Evolutionary conservation across 2,113 vertebrate genomes (phyloP).

Genomic region (Boulengeromyrus knoepffleri): DNA sequence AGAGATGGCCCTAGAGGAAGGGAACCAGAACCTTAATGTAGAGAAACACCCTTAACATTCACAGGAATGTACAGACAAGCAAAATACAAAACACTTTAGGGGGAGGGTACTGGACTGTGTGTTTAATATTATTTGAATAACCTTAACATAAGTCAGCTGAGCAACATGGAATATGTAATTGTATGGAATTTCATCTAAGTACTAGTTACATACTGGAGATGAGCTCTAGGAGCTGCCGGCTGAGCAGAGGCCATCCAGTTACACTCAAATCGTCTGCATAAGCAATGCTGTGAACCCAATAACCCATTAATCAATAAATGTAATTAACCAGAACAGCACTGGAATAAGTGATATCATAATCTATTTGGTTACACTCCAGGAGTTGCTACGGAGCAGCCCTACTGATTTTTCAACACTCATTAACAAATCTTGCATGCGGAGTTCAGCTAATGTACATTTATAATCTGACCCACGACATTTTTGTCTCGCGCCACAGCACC

Average conservation of each 20-base stretch:
- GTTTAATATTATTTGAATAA: background rate
- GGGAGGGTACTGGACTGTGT: background rate
- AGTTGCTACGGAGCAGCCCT: slow-evolving; percentile 21
- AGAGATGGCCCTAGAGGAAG: background rate
- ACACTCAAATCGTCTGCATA: slow-evolving; percentile 1
- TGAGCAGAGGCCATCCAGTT: background rate
- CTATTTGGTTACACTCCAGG: slow-evolving; percentile 36
- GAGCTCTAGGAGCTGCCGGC: background rate
- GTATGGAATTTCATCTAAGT: background rate
- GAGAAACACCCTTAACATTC: background rate
- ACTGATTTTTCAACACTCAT: slow-evolving; percentile 30
- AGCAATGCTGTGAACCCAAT: slow-evolving; percentile 27
- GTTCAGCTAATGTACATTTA: slow-evolving; percentile 21
- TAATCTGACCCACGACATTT: slow-evolving; percentile 18
- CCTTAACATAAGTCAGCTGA: background rate
- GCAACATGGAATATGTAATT: background rate
- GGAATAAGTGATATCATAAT: slow-evolving; percentile 31
- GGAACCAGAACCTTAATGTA: background rate
- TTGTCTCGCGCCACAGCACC: background rate
- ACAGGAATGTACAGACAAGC: background rate
- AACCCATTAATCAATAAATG: slow-evolving; percentile 32
- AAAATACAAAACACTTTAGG: background rate
- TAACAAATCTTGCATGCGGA: slow-evolving; percentile 23
- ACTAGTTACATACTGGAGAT: background rate
- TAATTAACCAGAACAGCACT: slow-evolving; percentile 30